A percentile compares a stretch with the other conserved stretches of the same genome.
phyloP scores from a whole-genome alignment of 2,797 vertebrate genomes.

The Clarias laeviceps region DNA sequence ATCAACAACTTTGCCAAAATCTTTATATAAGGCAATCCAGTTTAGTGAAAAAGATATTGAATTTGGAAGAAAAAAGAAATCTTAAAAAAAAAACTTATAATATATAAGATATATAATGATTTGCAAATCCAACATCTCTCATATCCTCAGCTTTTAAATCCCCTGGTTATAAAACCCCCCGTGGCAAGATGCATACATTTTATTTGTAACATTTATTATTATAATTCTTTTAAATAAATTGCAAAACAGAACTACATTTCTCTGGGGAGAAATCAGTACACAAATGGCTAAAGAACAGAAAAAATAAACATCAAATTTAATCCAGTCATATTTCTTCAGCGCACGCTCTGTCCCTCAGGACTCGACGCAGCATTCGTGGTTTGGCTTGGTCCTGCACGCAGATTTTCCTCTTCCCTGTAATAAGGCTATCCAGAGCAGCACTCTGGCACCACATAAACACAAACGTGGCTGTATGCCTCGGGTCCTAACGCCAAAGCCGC shows the following conservation, averaged over 20 bases:
- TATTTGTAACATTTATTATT: constrained; percentile 4
- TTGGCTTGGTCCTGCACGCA: not conserved
- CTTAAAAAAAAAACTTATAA: not conserved
- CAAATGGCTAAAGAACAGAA: not conserved
- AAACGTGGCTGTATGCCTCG: constrained; percentile 65
- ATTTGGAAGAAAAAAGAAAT: not conserved
- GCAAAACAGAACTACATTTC: not conserved
- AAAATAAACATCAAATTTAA: not conserved
- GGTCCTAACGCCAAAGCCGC: constrained; percentile 67
- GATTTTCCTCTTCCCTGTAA: constrained; percentile 43
- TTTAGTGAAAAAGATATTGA: not conserved
- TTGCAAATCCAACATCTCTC: not conserved
- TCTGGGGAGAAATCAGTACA: not conserved
- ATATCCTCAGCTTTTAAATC: not conserved
- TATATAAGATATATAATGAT: too few relatives aligned
- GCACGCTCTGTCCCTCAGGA: not conserved
- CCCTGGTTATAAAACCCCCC: not conserved
- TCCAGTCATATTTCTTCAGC: not conserved
- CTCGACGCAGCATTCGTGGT: constrained; percentile 1
- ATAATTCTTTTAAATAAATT: too few relatives aligned
- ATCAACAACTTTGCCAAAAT: not conserved
- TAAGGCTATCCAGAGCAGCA: constrained; percentile 19
- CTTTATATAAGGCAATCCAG: not conserved
- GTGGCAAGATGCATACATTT: not conserved
- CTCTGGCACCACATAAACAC: constrained; percentile 61